phyloP scores from a whole-genome alignment of 2,113 vertebrate species.

The Lepidothrix coronata region DNA sequence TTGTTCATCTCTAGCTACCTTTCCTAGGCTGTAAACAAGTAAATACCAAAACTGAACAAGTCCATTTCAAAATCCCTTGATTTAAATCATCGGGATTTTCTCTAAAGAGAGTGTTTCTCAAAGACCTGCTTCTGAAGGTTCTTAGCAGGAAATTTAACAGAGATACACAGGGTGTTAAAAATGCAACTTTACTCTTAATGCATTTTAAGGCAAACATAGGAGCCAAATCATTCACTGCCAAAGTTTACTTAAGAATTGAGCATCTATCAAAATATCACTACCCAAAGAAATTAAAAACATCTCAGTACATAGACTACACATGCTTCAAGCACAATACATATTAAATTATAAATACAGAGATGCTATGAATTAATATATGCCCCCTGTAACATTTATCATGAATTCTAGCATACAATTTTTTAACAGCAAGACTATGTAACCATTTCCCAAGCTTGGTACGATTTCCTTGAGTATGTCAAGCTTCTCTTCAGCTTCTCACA shows the following conservation, averaged over 20 bases:
- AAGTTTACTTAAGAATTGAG: not conserved
- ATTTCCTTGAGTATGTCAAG: not conserved
- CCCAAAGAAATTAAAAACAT: not conserved
- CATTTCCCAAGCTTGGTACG: not conserved
- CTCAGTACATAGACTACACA: not conserved
- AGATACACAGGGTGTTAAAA: not conserved
- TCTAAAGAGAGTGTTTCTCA: not conserved
- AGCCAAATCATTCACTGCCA: not conserved
- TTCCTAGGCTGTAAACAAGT: not conserved
- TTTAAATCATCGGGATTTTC: not conserved
- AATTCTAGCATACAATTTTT: not conserved
- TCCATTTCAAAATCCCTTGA: not conserved
- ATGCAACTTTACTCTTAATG: fast-evolving
- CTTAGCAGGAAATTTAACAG: not conserved
- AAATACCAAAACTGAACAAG: not conserved
- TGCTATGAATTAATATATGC: not conserved
- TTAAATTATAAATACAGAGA: not conserved
- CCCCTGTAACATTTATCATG: fast-evolving
- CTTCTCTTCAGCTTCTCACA: not conserved
- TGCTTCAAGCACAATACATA: not conserved
- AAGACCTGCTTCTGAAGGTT: not conserved
- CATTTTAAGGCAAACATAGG: not conserved
- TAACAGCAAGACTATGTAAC: not conserved
- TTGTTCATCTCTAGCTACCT: not conserved
- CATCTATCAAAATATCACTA: not conserved